Conservation (phyloP, 2,113 vertebrate species). For the Circaetus cinerascens region DNA sequence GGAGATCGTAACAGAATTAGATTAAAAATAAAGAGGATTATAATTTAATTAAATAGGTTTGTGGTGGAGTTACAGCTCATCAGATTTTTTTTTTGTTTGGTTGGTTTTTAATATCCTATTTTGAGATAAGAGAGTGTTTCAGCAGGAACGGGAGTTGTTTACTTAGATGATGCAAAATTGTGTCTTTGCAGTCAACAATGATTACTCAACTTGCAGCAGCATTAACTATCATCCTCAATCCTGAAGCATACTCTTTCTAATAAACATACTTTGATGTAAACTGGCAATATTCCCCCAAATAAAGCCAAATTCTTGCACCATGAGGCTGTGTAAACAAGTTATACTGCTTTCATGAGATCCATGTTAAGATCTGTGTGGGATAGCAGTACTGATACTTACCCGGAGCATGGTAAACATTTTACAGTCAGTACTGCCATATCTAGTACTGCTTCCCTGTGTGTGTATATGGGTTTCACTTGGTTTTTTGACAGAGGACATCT, state of each 20-base stretch:
- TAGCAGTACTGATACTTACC: neutral
- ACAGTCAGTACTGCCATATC: neutral
- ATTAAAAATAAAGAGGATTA: slow-evolving; percentile 32
- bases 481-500: neutral
- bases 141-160: neutral
- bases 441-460: neutral
- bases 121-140: neutral
- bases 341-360: neutral
- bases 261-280: neutral
- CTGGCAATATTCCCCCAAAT: neutral
- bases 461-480: neutral
- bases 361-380: neutral
- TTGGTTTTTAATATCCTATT: neutral
- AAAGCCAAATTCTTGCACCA: neutral
- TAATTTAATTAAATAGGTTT: slow-evolving; percentile 5
- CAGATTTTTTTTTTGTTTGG: neutral
- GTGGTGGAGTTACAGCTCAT: neutral
- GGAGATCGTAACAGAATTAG: neutral
- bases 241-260: neutral
- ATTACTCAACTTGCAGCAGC: neutral
- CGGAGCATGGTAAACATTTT: neutral
- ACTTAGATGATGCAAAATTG: neutral
- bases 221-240: neutral
- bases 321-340: neutral
- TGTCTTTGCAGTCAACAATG: neutral